Conservation (phyloP, 1,140 invertebrate species). For the Diachasma alloeum region DNA sequence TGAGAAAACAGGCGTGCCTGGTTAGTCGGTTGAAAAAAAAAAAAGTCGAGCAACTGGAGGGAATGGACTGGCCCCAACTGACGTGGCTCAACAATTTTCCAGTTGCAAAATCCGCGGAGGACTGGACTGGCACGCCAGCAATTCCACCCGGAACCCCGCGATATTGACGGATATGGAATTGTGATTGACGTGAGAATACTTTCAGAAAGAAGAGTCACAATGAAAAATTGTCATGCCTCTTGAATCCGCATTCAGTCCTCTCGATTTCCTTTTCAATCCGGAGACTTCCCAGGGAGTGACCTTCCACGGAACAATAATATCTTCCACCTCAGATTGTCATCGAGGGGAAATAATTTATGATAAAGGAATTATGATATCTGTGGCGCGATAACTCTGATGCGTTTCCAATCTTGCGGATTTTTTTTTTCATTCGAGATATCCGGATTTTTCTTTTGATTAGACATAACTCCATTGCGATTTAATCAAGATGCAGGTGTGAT, state of each 20-base stretch:
- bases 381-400: too few relatives aligned
- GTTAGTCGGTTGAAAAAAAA: neutral
- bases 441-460: too few relatives aligned
- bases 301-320: neutral
- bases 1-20: conserved; percentile 26
- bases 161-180: conserved; percentile 12
- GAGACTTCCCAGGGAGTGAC: neutral
- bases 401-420: too few relatives aligned
- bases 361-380: too few relatives aligned
- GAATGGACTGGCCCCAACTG: neutral
- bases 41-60: neutral
- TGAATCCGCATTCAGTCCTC: neutral
- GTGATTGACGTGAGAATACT: conserved; percentile 9
- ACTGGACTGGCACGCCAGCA: neutral
- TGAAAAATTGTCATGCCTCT: neutral
- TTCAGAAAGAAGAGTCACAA: neutral
- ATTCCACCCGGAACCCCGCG: conserved; percentile 19
- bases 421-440: too few relatives aligned
- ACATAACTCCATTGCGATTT: too few relatives aligned
- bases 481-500: too few relatives aligned
- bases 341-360: too few relatives aligned
- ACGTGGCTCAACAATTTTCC: conserved; percentile 7
- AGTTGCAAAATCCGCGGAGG: conserved; percentile 7
- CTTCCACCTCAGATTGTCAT: neutral
- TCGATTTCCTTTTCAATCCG: neutral